Evolutionary conservation across 2,888 invertebrate species (phyloP).

Genomic region (Microctonus aethiopoides): DNA sequence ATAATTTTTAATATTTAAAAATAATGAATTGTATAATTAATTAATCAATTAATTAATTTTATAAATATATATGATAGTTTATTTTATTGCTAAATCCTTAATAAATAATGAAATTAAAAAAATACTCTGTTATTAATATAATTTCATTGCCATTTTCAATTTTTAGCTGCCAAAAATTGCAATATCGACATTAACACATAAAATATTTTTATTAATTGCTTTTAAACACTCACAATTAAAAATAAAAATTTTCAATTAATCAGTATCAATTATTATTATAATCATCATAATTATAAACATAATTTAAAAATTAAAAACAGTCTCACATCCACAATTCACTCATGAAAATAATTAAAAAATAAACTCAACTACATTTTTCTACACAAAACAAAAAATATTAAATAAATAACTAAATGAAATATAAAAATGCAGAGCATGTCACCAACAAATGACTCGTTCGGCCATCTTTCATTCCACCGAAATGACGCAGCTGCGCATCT

Average conservation of each 20-base stretch:
- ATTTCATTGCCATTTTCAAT: not conserved
- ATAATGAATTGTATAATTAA: too few relatives aligned
- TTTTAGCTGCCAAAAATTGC: not conserved
- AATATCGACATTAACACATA: not conserved
- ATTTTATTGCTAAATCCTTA: not conserved
- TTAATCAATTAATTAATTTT: too few relatives aligned
- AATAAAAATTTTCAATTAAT: not conserved
- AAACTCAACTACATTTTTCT: not conserved
- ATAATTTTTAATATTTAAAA: too few relatives aligned
- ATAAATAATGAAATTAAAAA: not conserved
- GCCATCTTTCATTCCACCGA: conserved; percentile 61
- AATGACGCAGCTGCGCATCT: conserved; percentile 58
- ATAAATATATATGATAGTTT: not conserved
- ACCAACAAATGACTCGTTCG: conserved; percentile 48
- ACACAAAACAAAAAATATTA: not conserved
- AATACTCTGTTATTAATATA: not conserved
- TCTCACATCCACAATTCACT: not conserved
- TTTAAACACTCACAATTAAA: too few relatives aligned
- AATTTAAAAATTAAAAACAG: too few relatives aligned
- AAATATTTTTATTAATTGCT: not conserved
- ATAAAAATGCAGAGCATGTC: conserved; percentile 40
- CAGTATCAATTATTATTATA: not conserved
- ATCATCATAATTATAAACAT: too few relatives aligned
- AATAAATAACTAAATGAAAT: conserved; percentile 18
- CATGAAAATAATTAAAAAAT: not conserved